Evolutionary conservation across 2,888 invertebrate species (phyloP), one percentile per base, ranked within the genome.

Genomic region (Nephrotoma appendiculata): DNA sequence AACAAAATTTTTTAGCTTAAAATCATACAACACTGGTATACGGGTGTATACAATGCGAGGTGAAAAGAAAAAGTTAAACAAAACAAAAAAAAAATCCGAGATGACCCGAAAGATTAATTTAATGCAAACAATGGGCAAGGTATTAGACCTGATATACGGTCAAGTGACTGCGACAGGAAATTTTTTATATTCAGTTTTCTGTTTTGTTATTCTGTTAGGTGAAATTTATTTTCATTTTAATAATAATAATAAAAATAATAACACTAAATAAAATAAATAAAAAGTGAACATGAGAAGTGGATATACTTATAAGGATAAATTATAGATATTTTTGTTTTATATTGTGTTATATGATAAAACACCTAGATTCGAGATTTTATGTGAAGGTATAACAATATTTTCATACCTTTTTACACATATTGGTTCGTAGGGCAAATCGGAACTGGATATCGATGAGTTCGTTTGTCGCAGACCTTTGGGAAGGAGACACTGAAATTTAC

Each of bases 41-140:
- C 7, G 15, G 2, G 31, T 31, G 2, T 31, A 31, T 31, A 31
- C 3, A 12, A 57, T 57, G 15, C 71, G 71, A 71, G 31, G 71
- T 71, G 9, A 31, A 71, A 71, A 71, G 71, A 31, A 71, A 71
- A 71, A 71, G 71, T 71, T 71, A 71, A 71, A 71, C 71, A 71
- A 71, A 71, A 71, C 71, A 71, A 84, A 83, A 84, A 43, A 57
- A 19, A 7, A 57, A 42, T 84, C 85, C 52, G 87, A 87, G 87
- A 87, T 87, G 87, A 87, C 87, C 85, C 87, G 87, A 87, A 87
- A 87, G 87, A 87, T 87, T 87, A 87, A 87, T 87, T 87, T 87
- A 87, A 87, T 87, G 85, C 87, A 87, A 87, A 87, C 87, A 87
- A 87, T 87, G 87, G 87, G 83, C 15, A 84, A 42, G 85, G 85